Evolutionary conservation across 1,140 invertebrate species (phyloP).

Genomic region (Lerema accius): DNA sequence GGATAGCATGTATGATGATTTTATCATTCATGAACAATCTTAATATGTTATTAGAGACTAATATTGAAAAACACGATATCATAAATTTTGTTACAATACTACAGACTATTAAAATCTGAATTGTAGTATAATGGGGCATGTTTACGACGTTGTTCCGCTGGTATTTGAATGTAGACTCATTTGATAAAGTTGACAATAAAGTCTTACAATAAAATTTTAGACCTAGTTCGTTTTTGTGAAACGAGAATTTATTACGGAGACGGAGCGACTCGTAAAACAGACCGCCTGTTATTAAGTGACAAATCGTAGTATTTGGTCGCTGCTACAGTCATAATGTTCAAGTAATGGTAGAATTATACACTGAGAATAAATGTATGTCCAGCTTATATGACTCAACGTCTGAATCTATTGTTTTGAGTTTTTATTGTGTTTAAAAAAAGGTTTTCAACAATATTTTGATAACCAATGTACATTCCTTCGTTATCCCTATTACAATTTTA

Average conservation of each 20-base stretch:
- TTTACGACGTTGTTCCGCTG: slow-evolving; percentile 53
- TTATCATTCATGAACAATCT: not conserved
- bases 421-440: too few species aligned
- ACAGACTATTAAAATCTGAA: slow-evolving; percentile 52
- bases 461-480: too few species aligned
- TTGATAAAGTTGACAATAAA: slow-evolving; percentile 67
- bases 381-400: slow-evolving; percentile 17
- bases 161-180: slow-evolving; percentile 54
- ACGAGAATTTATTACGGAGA: slow-evolving; percentile 60
- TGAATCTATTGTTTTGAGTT: not conserved
- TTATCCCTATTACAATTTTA: too few species aligned
- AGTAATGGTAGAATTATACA: slow-evolving; percentile 63
- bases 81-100: slow-evolving; percentile 55
- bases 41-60: slow-evolving; percentile 15
- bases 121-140: slow-evolving; percentile 45
- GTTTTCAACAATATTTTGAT: too few species aligned
- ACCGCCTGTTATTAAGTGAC: slow-evolving; percentile 65
- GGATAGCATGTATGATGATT: not conserved
- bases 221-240: slow-evolving; percentile 66
- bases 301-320: slow-evolving; percentile 56
- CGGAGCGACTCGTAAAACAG: slow-evolving; percentile 55
- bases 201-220: slow-evolving; percentile 64
- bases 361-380: slow-evolving; percentile 27
- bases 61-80: slow-evolving; percentile 48
- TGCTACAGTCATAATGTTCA: slow-evolving; percentile 52